Evolutionary conservation across 2,113 vertebrate species (phyloP), one percentile per base, ranked within the genome.

Genomic region (Saguinus midas): DNA sequence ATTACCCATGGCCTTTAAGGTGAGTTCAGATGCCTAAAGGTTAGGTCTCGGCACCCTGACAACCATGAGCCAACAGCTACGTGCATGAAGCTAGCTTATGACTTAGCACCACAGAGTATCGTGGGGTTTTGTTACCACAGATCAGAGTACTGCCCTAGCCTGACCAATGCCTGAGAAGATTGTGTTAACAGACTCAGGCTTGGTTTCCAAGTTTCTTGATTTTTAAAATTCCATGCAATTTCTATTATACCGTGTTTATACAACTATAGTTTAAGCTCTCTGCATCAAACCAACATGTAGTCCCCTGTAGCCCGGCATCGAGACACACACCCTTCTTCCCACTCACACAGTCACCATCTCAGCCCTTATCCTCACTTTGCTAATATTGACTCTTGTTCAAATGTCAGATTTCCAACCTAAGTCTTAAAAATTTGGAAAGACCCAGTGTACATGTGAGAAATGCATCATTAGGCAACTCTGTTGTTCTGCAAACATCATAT

Each of bases 1-100:
- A 98, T 96, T 99, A n/a, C 99, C 99, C 3, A 99, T 99, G 98
- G 99, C 99, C 95, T 99, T 99, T 87, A 99, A 99, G 99, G 99
- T 99, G 98, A 97, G 97, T 89, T 52, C 3, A 82, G 80, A 95
- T 27, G 11, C 20, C 13, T 48, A 48, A 57, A 58, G 23, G 20
- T 52, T 80, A 57, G 57, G 25, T 21, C 50, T 94, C 75, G 66
- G 32, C 4, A 57, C 27, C 25, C 48, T 6, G 27, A 27, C 55
- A 23, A 57, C 66, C 35, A 3, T 9, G 37, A 90, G 25, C 27
- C 52, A 55, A 70, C 11, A 75, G 12, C 78, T 35, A 2, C 43
- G 37, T 50, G 6, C 10, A 21, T 12, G 13, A 79, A 75, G 27
- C 27, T 27, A 68, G 20, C 76, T 72, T 20, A 61, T 66, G 43